Evolutionary conservation across 1,140 invertebrate genomes (phyloP), one percentile per base, ranked within the genome.

Genomic region (Bombus waltoni): DNA sequence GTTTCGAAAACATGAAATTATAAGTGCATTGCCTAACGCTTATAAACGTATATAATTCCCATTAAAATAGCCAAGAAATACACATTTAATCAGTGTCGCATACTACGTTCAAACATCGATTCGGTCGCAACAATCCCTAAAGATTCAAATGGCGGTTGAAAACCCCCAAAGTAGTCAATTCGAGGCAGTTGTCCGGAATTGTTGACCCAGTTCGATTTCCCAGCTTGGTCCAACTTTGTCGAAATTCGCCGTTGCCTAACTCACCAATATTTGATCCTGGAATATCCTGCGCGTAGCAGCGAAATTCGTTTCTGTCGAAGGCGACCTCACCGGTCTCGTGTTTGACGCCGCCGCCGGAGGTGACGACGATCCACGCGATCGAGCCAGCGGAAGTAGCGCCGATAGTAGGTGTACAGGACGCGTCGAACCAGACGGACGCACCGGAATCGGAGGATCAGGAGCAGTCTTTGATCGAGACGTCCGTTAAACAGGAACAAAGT

Each of bases 341-440:
- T 53, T 93, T 96, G 6, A 96, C 96, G 3, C 96, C 96, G 25
- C 96, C 96, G 4, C 96, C 96, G 22, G 96, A 97, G 77, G 92
- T 95, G 28, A 94, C 95, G 77, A 84, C 92, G 15, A 89, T 92
- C 53, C 91, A 93, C n/a, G 85, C 92, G 70, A 94, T 95, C 73
- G 94, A 95, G 44, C 87, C 89, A 32, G 85, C 91, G 40, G 91
- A 93, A 72, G 85, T 83, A 44, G 85, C 79, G 25, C 83, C 92
- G 47, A 91, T 93, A 11, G 74, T 90, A 22, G 96, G 96, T 32
- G 97, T 97, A 72, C 97, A 97, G 93, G 97, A 98, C 89, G 97
- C 97, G 0, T 97, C 97, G 32, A 98, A 98, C 92, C 97, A 98
- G 94, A 98, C 97, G 0, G 97, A 98, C 86, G 96, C 96, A 3